Evolutionary conservation across 2,113 vertebrate genomes (phyloP).

Genomic region (Lepus europaeus): DNA sequence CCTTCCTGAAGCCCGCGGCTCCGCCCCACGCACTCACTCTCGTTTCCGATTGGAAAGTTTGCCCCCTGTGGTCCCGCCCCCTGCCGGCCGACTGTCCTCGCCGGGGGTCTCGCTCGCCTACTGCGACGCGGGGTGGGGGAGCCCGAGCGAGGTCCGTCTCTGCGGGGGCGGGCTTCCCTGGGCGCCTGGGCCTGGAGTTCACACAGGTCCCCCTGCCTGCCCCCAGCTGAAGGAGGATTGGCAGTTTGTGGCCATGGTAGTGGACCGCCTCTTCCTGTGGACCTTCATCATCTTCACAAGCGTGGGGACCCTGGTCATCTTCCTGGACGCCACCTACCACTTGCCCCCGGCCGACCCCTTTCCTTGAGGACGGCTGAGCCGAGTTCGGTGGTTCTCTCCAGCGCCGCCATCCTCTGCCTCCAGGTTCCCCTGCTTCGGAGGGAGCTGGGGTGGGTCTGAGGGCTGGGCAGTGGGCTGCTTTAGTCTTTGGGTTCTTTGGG

Average conservation of each 20-base stretch:
- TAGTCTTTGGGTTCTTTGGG: constrained; percentile 18
- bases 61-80: neutral
- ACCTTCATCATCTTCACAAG: constrained; percentile 93
- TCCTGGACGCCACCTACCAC: constrained; percentile 94
- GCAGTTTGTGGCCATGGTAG: constrained; percentile 94
- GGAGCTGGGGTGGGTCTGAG: neutral
- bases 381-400: neutral
- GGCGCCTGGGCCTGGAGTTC: neutral
- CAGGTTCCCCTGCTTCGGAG: neutral
- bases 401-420: neutral
- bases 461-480: neutral
- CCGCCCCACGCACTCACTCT: neutral
- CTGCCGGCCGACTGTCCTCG: neutral
- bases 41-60: constrained; percentile 53
- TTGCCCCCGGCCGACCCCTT: constrained; percentile 92
- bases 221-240: constrained; percentile 94
- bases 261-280: constrained; percentile 95
- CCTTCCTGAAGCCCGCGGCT: neutral
- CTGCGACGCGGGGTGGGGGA: neutral
- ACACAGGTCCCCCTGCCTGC: neutral
- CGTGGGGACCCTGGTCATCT: constrained; percentile 94
- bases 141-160: neutral
- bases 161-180: neutral
- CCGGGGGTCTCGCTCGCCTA: too few relatives aligned
- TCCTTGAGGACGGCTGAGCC: constrained; percentile 84